These are phyloP conservation scores for Erebia palarica DNA, from an alignment of 2,888 invertebrate species.

Conservation along the genomic window DNA sequence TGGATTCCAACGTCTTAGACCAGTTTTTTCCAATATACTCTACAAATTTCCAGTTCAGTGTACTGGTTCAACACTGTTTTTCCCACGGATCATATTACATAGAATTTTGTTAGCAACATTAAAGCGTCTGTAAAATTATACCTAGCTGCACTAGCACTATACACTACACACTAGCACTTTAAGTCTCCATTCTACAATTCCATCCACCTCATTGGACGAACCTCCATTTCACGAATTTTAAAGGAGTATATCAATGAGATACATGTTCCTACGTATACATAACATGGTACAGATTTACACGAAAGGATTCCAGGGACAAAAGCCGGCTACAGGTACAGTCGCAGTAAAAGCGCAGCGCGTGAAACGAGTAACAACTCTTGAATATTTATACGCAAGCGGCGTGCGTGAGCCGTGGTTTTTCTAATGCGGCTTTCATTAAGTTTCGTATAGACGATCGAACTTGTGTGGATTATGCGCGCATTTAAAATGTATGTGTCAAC, in stretches of 20 bases:
- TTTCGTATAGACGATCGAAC: neutral
- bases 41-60: no score
- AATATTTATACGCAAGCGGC: slow-evolving; percentile 7
- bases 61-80: no score
- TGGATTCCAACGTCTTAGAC: no score
- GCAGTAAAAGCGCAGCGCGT: slow-evolving; percentile 10
- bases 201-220: neutral
- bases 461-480: neutral
- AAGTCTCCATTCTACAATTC: neutral
- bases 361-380: slow-evolving; percentile 8
- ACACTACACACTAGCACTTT: no score
- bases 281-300: neutral
- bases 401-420: slow-evolving; percentile 14
- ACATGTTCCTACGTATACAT: neutral
- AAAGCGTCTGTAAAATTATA: no score
- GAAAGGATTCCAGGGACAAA: neutral
- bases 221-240: neutral
- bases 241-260: neutral
- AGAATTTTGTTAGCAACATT: no score
- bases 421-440: slow-evolving; percentile 2
- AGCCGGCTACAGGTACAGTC: neutral
- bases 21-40: no score
- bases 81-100: no score
- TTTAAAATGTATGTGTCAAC: no score
- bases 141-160: no score